Base-by-base conservation (phyloP, 2,113 vertebrate genomes). In the Anas platyrhynchos region DNA sequence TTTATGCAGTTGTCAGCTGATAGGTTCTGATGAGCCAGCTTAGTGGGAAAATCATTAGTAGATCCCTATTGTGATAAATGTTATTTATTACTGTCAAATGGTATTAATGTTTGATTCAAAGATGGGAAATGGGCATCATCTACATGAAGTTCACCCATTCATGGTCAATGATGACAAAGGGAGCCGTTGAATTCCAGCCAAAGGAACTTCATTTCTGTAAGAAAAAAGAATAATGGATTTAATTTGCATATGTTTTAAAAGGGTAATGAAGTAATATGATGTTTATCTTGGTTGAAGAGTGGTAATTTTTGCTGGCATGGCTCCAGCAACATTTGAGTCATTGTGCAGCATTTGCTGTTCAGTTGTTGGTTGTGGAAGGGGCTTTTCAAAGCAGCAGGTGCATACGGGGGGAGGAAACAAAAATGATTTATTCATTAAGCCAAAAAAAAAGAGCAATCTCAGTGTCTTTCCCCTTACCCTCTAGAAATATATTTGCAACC, bases 181-280 rank as follows among this genome's bases (percentile, higher is more conserved):
- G 96, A 98, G 91, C 96, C 79, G 97, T 97, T 98, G 98, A 98
- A 98, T 98, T 98, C 96, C 82, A 97, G 98, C 98, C 99, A 99
- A 98, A 98, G 96, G 97, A 99, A 99, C 98, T 98, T 99, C 98
- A 98, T 98, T 98, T 98, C 97, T 97, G 97, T 79, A 97, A 98
- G 97, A 97, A 98, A 97, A 98, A 98, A 97, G 98, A 98, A 98
- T 99, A 99, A 99, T 99, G 98, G 98, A 98, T 98, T 98, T 98
- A 98, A 99, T 99, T 99, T 99, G 98, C 99, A 99, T 99, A 98
- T 98, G 98, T 98, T 99, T 99, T 99, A 99, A 99, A 99, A 99
- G 98, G 98, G 98, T 99, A 99, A 99, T 99, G 98, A 99, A 99
- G 99, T 99, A 99, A 99, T 99, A 98, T 98, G 98, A 99, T 99